These are phyloP conservation scores for Notamacropus eugenii DNA, from an alignment of 2,797 vertebrate species.

Conservation along the genomic window DNA sequence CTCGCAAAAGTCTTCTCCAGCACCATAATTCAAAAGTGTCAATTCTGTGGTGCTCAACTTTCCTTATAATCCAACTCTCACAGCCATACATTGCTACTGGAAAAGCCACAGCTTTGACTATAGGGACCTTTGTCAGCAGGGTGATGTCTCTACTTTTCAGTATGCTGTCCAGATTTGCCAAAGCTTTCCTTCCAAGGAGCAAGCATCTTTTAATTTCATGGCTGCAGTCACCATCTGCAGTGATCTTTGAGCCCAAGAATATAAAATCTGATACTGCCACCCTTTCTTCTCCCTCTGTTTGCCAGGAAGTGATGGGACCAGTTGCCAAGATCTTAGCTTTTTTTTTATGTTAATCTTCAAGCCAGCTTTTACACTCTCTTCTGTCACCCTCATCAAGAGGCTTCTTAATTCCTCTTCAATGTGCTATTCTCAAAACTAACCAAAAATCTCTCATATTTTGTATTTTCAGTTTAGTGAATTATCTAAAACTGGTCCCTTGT, in stretches of 20 bases:
- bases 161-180: neutral
- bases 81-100: neutral
- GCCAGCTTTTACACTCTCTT: neutral
- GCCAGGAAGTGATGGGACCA: neutral
- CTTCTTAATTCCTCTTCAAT: constrained; percentile 6
- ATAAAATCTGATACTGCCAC: neutral
- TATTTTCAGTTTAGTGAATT: constrained; percentile 59
- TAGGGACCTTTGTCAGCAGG: neutral
- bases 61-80: neutral
- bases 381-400: neutral
- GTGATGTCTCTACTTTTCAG: neutral
- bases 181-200: neutral
- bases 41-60: neutral
- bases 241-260: neutral
- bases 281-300: neutral
- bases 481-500: constrained; percentile 24
- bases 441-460: neutral
- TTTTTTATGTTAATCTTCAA: neutral
- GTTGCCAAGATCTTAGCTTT: neutral
- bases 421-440: constrained; percentile 28
- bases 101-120: neutral
- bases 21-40: neutral
- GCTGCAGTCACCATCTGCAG: neutral
- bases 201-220: neutral
- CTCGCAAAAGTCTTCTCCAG: neutral